These are phyloP conservation scores for Stegana nigrithorax DNA, from an alignment of 2,888 invertebrate genomes.

Conservation along the genomic window DNA sequence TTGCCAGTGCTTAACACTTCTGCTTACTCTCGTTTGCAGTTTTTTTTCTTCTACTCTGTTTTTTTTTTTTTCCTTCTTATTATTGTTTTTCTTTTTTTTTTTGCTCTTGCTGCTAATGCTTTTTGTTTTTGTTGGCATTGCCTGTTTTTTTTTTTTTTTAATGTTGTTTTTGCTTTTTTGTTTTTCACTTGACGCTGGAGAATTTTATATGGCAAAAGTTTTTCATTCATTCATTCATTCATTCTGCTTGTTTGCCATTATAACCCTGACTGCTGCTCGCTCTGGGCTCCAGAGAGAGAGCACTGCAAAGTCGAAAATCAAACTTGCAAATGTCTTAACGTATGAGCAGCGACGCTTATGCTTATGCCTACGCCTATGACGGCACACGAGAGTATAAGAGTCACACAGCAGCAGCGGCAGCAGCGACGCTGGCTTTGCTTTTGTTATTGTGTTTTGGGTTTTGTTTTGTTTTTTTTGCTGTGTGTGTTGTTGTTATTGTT, in stretches of 20 bases:
- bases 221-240: not conserved
- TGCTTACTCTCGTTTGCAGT: too few species aligned
- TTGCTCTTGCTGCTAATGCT: not conserved
- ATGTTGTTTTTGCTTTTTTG: not conserved
- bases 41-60: not conserved
- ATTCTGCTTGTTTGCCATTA: slow-evolving; percentile 2
- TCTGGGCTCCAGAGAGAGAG: not conserved
- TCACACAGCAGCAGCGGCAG: not conserved
- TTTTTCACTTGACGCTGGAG: not conserved
- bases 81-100: not conserved
- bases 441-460: too few species aligned
- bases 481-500: not conserved
- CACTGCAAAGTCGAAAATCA: not conserved
- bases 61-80: slow-evolving; percentile 17
- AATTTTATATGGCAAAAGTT: slow-evolving; percentile 1
- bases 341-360: not conserved
- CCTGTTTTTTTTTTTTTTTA: not conserved
- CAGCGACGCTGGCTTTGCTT: not conserved
- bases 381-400: too few species aligned
- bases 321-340: not conserved
- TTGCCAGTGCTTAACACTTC: not conserved
- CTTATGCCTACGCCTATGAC: not conserved
- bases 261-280: not conserved
- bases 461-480: not conserved
- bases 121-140: too few species aligned